These are phyloP conservation scores for Cyphomyrus discorhynchus DNA, from an alignment of 2,113 vertebrate genomes.

Conservation along the genomic window DNA sequence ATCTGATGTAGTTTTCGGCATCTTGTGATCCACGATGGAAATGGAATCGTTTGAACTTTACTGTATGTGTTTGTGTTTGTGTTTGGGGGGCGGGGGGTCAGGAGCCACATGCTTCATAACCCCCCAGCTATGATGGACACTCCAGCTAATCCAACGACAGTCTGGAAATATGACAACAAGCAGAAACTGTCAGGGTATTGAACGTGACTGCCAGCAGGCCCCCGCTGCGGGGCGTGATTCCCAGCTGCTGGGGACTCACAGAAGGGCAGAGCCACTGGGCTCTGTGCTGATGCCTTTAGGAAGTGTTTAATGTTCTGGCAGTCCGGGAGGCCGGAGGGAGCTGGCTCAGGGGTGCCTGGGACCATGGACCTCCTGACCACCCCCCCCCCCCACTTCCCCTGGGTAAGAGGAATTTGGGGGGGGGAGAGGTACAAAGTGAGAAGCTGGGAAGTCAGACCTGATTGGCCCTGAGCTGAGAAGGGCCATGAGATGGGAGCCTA, in stretches of 20 bases:
- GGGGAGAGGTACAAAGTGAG: neutral
- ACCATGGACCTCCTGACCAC: neutral
- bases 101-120: neutral
- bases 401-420: neutral
- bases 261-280: neutral
- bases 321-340: neutral
- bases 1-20: neutral
- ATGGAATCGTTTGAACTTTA: neutral
- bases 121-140: neutral
- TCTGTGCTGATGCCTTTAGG: neutral
- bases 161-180: neutral
- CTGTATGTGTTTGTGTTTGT: too few relatives aligned
- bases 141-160: neutral
- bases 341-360: neutral
- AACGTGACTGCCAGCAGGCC: neutral
- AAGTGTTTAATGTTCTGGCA: slow-evolving; percentile 9
- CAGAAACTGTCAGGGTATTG: neutral
- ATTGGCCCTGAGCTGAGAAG: neutral
- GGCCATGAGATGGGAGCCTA: neutral
- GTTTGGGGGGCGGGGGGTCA: neutral
- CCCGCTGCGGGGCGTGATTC: neutral
- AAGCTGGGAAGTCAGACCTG: neutral
- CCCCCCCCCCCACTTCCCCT: neutral
- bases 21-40: neutral
- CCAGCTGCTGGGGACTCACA: slow-evolving; percentile 4